Percentiles rank a stretch among this genome's conserved stretches.
Evolutionary conservation across 2,797 vertebrate genomes (phyloP).

Genomic region (Brachyrhaphis roseni): DNA sequence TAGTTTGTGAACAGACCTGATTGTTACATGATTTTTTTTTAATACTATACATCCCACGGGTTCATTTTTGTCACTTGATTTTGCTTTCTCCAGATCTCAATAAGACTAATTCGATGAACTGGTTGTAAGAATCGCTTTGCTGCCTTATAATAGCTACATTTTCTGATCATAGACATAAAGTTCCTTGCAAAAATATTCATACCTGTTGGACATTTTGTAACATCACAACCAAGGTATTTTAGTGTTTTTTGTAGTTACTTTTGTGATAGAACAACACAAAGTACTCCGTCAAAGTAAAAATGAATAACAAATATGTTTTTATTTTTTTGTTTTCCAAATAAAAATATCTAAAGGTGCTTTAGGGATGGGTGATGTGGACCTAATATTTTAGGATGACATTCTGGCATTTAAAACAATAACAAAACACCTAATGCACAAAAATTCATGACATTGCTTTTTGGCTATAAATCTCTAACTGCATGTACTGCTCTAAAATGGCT

Average conservation of each 20-base stretch:
- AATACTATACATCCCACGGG: background rate
- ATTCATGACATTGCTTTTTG: background rate
- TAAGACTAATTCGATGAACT: slow-evolving; percentile 1
- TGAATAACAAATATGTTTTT: background rate
- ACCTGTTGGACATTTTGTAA: background rate
- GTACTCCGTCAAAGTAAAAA: background rate
- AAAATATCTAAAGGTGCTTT: background rate
- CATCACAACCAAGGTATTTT: background rate
- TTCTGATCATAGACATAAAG: background rate
- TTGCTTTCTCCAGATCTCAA: slow-evolving; percentile 4
- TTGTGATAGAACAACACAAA: background rate
- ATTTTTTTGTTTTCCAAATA: background rate
- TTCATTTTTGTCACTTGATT: background rate
- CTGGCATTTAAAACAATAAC: background rate
- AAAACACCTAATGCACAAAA: background rate
- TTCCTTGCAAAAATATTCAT: slow-evolving; percentile 7
- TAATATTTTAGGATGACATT: background rate
- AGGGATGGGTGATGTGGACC: background rate
- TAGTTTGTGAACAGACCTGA: background rate
- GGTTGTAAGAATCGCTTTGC: background rate
- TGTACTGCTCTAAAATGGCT: background rate
- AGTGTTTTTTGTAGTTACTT: background rate
- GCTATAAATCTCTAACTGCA: background rate
- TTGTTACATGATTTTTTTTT: slow-evolving; percentile 6
- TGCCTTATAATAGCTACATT: background rate